Conservation (phyloP, 2,888 invertebrate species). For the Junonia oenone region DNA sequence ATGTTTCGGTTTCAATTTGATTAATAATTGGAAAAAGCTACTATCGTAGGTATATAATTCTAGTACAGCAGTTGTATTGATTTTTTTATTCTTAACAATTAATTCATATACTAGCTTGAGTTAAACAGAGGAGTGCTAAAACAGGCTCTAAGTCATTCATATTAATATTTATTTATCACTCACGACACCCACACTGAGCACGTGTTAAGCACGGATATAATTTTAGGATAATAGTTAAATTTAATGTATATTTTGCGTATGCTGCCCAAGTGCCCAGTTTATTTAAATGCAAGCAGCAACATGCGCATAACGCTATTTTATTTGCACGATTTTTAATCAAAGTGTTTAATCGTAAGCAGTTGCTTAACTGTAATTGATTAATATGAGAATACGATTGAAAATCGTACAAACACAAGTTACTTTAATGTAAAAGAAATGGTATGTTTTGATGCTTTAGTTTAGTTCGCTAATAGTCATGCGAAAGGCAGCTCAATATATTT, state of each 20-base stretch:
- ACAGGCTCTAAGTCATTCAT: constrained; percentile 8
- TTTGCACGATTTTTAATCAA: constrained; percentile 4
- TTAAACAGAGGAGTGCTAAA: constrained; percentile 4
- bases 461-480: constrained; percentile 25
- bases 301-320: background rate
- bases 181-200: constrained; percentile 5
- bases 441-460: constrained; percentile 17
- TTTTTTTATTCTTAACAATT: background rate
- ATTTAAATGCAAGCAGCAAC: constrained; percentile 4
- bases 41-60: too few relatives aligned
- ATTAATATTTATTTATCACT: constrained; percentile 13
- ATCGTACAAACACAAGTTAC: constrained; percentile 3
- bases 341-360: too few relatives aligned
- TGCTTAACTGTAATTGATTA: too few relatives aligned
- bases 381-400: background rate
- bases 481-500: constrained; percentile 43
- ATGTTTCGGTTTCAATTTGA: background rate
- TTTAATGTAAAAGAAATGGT: background rate
- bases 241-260: background rate
- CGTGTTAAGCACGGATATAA: constrained; percentile 4
- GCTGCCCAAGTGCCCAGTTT: background rate
- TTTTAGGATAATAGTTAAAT: constrained; percentile 2
- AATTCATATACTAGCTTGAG: background rate
- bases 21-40: too few relatives aligned
- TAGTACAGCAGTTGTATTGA: too few relatives aligned